These are phyloP conservation scores for Tanytarsus gracilentus DNA, from an alignment of 2,888 invertebrate genomes.

Conservation along the genomic window DNA sequence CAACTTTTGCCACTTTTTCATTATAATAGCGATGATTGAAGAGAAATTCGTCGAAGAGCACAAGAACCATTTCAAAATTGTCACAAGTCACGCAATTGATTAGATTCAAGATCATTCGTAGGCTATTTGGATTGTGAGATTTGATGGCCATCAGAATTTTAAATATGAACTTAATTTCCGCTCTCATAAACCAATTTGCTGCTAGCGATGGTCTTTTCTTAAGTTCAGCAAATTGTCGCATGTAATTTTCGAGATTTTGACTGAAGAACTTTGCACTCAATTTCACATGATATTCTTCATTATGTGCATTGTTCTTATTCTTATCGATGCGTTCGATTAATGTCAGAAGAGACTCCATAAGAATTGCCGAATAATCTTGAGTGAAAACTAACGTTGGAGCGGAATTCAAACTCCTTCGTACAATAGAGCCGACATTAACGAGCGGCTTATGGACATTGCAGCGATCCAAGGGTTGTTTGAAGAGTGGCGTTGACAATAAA, in stretches of 20 bases:
- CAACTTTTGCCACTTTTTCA: background rate
- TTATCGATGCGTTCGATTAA: conserved; percentile 33
- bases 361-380: conserved; percentile 38
- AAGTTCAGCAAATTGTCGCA: conserved; percentile 1
- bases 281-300: background rate
- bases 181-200: conserved; percentile 27
- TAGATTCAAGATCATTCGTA: conserved; percentile 7
- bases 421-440: conserved; percentile 39
- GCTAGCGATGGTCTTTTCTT: background rate
- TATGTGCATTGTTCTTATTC: conserved; percentile 7
- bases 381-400: conserved; percentile 39
- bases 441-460: conserved; percentile 38
- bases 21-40: conserved; percentile 13
- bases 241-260: conserved; percentile 2
- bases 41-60: conserved; percentile 17
- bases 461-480: conserved; percentile 33
- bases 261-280: conserved; percentile 9
- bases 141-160: background rate
- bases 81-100: background rate
- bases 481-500: background rate
- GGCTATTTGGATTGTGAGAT: background rate
- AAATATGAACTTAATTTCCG: conserved; percentile 3
- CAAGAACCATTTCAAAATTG: background rate
- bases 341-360: conserved; percentile 38
- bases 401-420: conserved; percentile 34